phyloP scores from a whole-genome alignment of 2,113 vertebrate genomes.

The Puffinus mauretanicus region DNA sequence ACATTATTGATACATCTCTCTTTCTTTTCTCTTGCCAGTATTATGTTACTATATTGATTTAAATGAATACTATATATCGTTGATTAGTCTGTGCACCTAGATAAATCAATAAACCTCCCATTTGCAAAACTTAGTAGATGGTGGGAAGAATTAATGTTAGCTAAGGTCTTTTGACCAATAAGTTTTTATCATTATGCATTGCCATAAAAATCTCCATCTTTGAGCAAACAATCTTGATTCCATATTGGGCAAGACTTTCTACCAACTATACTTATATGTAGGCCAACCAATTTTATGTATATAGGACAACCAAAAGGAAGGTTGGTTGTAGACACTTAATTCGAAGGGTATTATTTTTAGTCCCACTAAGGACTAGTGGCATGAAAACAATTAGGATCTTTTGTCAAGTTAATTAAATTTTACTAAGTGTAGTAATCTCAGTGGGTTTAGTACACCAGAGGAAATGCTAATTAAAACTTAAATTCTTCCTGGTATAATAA shows the following conservation, averaged over 20 bases:
- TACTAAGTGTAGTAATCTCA: conserved; percentile 88
- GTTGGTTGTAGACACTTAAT: conserved; percentile 63
- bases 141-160: neutral
- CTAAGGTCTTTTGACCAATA: neutral
- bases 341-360: conserved; percentile 78
- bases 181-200: neutral
- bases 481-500: conserved; percentile 86
- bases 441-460: conserved; percentile 81
- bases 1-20: neutral
- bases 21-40: neutral
- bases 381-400: conserved; percentile 90
- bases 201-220: neutral
- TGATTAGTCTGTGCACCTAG: conserved; percentile 40
- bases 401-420: conserved; percentile 94
- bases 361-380: conserved; percentile 76
- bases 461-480: conserved; percentile 89
- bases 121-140: neutral
- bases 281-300: conserved; percentile 48
- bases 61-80: neutral
- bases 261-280: conserved; percentile 49
- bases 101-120: conserved; percentile 33
- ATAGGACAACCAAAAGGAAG: conserved; percentile 63
- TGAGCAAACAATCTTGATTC: neutral
- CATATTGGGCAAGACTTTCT: conserved; percentile 3
- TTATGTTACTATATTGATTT: conserved; percentile 47